These are phyloP conservation scores for Osmerus eperlanus DNA, from an alignment of 2,113 vertebrate genomes.

Conservation along the genomic window DNA sequence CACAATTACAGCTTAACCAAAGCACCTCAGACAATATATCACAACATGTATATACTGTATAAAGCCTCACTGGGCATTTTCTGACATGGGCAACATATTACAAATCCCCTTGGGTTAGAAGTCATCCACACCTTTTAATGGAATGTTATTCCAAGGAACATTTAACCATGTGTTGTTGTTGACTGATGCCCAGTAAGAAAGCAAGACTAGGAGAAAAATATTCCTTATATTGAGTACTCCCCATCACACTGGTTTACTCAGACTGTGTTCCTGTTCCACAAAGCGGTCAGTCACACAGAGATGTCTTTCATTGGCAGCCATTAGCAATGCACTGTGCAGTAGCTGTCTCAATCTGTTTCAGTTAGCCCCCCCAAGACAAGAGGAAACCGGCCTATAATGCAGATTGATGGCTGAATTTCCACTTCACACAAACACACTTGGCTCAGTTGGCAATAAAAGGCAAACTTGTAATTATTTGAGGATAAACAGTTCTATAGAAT, in stretches of 20 bases:
- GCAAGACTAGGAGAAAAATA: conserved; percentile 29
- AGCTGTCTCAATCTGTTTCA: conserved; percentile 75
- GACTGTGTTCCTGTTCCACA: conserved; percentile 63
- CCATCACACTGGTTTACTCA: conserved; percentile 50
- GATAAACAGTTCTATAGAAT: too few relatives aligned
- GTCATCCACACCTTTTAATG: conserved; percentile 62
- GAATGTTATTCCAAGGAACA: conserved; percentile 65
- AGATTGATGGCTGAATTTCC: conserved; percentile 71
- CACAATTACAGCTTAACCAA: too few relatives aligned
- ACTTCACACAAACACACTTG: conserved; percentile 49
- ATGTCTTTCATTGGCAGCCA: conserved; percentile 70
- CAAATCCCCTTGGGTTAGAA: conserved; percentile 41
- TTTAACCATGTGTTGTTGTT: conserved; percentile 68
- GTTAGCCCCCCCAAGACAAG: conserved; percentile 70
- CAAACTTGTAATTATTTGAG: too few relatives aligned
- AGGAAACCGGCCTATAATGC: conserved; percentile 72
- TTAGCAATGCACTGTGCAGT: conserved; percentile 71
- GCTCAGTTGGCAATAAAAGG: not conserved
- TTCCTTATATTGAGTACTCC: conserved; percentile 63
- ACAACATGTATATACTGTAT: not conserved
- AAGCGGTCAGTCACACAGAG: conserved; percentile 69
- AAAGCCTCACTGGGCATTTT: conserved; percentile 33
- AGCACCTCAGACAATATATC: too few relatives aligned
- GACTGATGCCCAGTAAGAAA: conserved; percentile 55
- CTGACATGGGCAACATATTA: conserved; percentile 66